Base-by-base conservation (phyloP, 2,888 invertebrate genomes). In the Acleris laterana region DNA sequence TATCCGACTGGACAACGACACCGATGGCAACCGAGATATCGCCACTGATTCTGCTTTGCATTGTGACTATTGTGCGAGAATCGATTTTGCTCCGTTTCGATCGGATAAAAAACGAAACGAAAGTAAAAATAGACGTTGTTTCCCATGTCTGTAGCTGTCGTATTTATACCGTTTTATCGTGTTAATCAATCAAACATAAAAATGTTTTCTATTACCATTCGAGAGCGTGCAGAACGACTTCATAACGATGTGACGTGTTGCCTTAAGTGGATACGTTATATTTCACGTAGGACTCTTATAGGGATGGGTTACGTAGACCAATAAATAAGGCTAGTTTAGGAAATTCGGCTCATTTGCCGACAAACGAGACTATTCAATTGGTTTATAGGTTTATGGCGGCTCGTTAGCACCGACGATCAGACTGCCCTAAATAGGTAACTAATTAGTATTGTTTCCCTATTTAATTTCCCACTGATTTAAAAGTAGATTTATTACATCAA, bases 401-500 rank as follows among this genome's bases (percentile, higher is more conserved):
- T 92, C 87, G 90, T 93, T 92, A 91, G 86, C 78, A 74, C 74
- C 71, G 75, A 77, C 76, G 87, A 89, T 90, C 89, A 89, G 85
- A 81, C 78, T 76, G 75, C 77, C 82, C 79, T 88, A 90, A 92
- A 85, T 89, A 87, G 86, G 85, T 46, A 57, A 66, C 66, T 89
- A 87, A 93, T 92, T 91, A 90, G 86, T 85, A 89, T 90, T 91
- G 90, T 91, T 84, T 78, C 77, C 73, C 72, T 77, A 76, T 67
- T 69, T 48, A 69, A 61, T 65, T 63, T 67, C 67, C 62, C 63
- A 60, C 48, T 65, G 42, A 62, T 70, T 68, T 57, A 62, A 50
- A 42, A 17, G 60, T 61, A 48, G 62, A 70, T 73, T 72, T 74
- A 73, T 75, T 70, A 25, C 52, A 60, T 56, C 62, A 64, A 70